A percentile compares a stretch with the other conserved stretches of the same genome.
Evolutionary conservation across 2,797 vertebrate species (phyloP).

Genomic region (Alexandromys oeconomus): DNA sequence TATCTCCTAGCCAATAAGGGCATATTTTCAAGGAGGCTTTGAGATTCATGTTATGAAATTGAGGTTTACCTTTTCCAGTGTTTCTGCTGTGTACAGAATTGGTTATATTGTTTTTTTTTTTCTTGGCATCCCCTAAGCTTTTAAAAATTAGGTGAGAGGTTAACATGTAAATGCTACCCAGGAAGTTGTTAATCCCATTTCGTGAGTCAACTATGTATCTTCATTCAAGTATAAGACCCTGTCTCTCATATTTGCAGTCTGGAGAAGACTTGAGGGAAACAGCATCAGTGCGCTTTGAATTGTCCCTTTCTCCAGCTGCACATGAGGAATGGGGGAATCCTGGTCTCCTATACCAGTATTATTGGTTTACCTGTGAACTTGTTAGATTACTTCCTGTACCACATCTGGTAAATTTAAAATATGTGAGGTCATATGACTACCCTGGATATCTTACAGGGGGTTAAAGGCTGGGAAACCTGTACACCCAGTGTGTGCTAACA

Average conservation of each 20-base stretch:
- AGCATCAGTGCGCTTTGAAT: neutral
- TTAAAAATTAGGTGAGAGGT: neutral
- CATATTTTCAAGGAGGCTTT: neutral
- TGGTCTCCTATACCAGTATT: neutral
- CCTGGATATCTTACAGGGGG: too few relatives aligned
- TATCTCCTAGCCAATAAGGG: neutral
- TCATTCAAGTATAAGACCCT: neutral
- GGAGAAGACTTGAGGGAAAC: neutral
- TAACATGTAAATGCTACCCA: neutral
- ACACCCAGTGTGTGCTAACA: neutral
- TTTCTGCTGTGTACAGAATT: neutral
- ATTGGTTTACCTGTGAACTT: neutral
- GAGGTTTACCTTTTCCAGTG: neutral
- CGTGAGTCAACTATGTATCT: neutral
- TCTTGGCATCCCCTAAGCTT: neutral
- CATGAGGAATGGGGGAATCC: too few relatives aligned
- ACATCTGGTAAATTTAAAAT: neutral
- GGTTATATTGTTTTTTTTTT: neutral
- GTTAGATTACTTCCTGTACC: neutral
- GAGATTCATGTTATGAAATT: conserved; percentile 1
- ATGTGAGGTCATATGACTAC: neutral
- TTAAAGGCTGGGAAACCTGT: neutral
- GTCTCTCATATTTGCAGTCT: neutral
- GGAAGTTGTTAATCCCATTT: neutral
- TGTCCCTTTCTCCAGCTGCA: neutral